phyloP scores from a whole-genome alignment of 2,888 invertebrate genomes.

The Anagyrus pseudococci region DNA sequence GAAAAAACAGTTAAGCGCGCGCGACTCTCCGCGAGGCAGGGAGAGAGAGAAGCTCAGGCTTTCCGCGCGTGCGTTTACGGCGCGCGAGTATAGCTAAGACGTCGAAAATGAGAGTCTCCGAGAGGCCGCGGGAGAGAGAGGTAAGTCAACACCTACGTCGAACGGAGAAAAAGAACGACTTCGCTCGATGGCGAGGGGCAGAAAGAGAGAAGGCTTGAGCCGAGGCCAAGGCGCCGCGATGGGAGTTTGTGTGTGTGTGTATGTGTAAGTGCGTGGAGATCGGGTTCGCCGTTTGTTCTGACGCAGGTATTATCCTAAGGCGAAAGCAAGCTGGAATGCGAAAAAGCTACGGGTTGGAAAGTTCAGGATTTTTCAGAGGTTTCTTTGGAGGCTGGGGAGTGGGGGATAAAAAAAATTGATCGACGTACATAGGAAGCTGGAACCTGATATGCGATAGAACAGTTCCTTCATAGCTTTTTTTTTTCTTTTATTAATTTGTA shows the following conservation, averaged over 20 bases:
- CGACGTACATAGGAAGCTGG: too few relatives aligned
- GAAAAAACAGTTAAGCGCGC: slow-evolving; percentile 31
- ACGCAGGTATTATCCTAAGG: not conserved
- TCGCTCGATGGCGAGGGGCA: too few relatives aligned
- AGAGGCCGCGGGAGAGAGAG: slow-evolving; percentile 6
- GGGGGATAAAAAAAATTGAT: too few relatives aligned
- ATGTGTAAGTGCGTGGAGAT: not conserved
- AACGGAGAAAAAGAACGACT: slow-evolving; percentile 5
- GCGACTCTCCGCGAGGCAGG: not conserved
- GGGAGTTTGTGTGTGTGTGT: not conserved
- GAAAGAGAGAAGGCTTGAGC: not conserved
- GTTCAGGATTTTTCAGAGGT: too few relatives aligned
- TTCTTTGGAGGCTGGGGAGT: too few relatives aligned
- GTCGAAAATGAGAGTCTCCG: slow-evolving; percentile 36
- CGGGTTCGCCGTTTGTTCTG: too few relatives aligned
- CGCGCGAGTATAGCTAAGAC: slow-evolving; percentile 38
- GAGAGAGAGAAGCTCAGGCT: slow-evolving; percentile 24
- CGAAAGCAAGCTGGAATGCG: not conserved
- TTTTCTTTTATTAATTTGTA: too few relatives aligned
- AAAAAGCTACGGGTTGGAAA: too few relatives aligned
- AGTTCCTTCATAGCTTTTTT: too few relatives aligned
- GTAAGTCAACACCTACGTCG: slow-evolving; percentile 38
- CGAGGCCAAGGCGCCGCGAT: not conserved
- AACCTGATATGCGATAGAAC: too few relatives aligned
- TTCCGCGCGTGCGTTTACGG: too few relatives aligned